These are phyloP conservation scores for Pseudoatta argentina DNA, from an alignment of 1,140 invertebrate species.

Conservation along the genomic window DNA sequence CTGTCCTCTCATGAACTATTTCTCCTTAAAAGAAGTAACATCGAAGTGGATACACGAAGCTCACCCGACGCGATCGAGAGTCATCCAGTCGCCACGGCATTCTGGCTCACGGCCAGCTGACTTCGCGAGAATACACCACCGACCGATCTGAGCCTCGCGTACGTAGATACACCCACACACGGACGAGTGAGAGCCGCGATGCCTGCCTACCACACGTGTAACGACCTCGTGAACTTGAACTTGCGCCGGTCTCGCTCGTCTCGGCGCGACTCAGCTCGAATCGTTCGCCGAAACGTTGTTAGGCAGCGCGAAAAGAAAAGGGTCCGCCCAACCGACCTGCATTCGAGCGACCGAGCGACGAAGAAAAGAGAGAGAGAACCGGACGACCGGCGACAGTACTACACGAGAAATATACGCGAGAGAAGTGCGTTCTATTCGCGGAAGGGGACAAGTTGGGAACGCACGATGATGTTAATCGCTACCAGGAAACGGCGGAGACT, in stretches of 20 bases:
- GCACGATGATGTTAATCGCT: conserved; percentile 68
- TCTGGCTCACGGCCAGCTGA: conserved; percentile 64
- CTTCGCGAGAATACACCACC: conserved; percentile 46
- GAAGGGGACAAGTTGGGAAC: conserved; percentile 34
- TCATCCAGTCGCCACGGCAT: conserved; percentile 52
- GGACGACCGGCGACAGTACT: no score
- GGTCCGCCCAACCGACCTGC: neutral
- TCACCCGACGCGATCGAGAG: conserved; percentile 63
- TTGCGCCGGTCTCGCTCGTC: conserved; percentile 52
- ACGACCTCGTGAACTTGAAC: conserved; percentile 73
- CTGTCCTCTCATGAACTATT: no score
- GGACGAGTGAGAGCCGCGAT: conserved; percentile 8
- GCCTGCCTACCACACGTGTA: conserved; percentile 56
- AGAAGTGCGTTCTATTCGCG: conserved; percentile 32
- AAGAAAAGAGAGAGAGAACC: neutral
- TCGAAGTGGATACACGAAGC: conserved; percentile 14
- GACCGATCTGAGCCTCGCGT: conserved; percentile 14
- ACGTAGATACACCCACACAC: conserved; percentile 36
- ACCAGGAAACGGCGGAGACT: conserved; percentile 52
- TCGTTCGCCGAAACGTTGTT: conserved; percentile 57
- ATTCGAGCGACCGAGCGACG: conserved; percentile 18
- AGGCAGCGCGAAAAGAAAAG: conserved; percentile 11
- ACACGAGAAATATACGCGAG: neutral
- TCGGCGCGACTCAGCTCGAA: conserved; percentile 1
- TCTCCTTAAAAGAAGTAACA: neutral